Percentiles rank a stretch among this genome's conserved stretches.
phyloP scores from a whole-genome alignment of 2,113 vertebrate genomes.

The Proteles cristata region DNA sequence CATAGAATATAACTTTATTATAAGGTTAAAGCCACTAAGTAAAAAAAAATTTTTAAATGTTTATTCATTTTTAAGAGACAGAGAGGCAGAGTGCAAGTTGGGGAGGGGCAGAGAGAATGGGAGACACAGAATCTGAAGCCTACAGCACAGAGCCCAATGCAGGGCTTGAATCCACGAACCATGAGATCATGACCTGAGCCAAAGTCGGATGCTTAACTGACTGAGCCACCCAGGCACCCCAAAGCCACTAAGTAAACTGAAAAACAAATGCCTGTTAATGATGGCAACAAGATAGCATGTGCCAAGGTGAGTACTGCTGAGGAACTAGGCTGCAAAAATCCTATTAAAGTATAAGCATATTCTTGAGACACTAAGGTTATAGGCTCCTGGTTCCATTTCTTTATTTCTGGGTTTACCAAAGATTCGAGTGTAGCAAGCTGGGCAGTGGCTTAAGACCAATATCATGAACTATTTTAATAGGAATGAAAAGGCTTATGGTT shows the following conservation, averaged over 20 bases:
- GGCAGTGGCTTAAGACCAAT: background rate
- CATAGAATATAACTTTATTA: conserved; percentile 80
- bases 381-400: background rate
- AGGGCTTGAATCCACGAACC: too few species aligned
- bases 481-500: background rate
- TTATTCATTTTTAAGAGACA: too few species aligned
- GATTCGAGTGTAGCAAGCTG: background rate
- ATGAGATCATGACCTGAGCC: too few species aligned
- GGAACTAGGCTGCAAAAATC: background rate
- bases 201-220: too few species aligned
- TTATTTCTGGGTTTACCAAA: background rate
- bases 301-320: background rate
- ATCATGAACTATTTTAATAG: background rate
- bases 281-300: conserved; percentile 69
- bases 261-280: conserved; percentile 67
- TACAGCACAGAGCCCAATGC: too few species aligned
- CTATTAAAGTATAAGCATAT: background rate
- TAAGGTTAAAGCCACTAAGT: conserved; percentile 80
- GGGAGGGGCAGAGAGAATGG: too few species aligned
- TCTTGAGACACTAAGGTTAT: background rate
- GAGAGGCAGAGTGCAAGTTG: too few species aligned
- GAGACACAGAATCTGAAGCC: too few species aligned
- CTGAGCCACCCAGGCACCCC: too few species aligned
- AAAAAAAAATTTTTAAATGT: conserved; percentile 20
- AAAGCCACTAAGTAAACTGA: conserved; percentile 72